Evolutionary conservation across 2,888 invertebrate species (phyloP).

Genomic region (Yponomeuta cagnagella): DNA sequence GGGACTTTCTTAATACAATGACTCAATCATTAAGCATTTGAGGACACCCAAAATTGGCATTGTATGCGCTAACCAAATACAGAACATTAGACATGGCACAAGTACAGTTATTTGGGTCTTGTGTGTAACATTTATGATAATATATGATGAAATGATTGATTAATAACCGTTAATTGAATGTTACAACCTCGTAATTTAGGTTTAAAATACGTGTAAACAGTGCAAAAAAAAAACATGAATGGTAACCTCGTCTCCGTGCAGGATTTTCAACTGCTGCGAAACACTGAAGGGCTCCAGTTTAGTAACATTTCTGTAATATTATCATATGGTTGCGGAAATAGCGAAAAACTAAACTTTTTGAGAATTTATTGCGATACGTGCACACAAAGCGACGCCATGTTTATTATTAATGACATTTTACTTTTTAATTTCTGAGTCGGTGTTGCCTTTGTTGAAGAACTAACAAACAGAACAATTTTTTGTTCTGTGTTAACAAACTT

Average conservation of each 20-base stretch:
- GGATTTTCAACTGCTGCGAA: not conserved
- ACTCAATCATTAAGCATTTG: conserved; percentile 35
- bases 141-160: not conserved
- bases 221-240: not conserved
- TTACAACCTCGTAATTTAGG: not conserved
- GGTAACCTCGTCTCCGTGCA: not conserved
- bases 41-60: conserved; percentile 10
- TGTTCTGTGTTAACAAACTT: too few species aligned
- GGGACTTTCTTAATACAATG: conserved; percentile 35
- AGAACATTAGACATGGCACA: not conserved
- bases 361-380: conserved; percentile 22
- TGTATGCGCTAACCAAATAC: not conserved
- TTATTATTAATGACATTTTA: conserved; percentile 25
- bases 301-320: not conserved
- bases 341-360: not conserved
- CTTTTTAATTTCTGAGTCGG: not conserved
- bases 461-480: too few species aligned
- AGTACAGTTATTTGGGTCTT: not conserved
- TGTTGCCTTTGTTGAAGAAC: too few species aligned
- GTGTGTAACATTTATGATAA: not conserved
- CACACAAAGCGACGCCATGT: conserved; percentile 40
- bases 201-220: not conserved
- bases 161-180: not conserved
- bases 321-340: not conserved
- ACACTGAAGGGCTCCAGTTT: not conserved